These are phyloP conservation scores for Euspilapteryx auroguttella DNA, from an alignment of 2,888 invertebrate genomes.

Conservation along the genomic window DNA sequence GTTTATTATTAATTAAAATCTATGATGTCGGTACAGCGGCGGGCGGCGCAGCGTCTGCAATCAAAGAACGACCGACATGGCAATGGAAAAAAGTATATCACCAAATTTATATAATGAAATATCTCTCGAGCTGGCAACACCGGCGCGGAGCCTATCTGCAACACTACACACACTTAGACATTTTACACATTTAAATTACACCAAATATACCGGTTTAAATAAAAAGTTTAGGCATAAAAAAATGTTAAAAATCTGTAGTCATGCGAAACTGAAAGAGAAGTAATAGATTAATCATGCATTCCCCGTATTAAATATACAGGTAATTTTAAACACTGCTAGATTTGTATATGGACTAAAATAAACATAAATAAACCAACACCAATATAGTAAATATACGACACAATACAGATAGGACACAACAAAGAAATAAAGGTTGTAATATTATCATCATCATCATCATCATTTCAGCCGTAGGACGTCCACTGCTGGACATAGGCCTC, in stretches of 20 bases:
- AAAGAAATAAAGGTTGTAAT: too few species aligned
- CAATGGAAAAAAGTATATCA: constrained; percentile 33
- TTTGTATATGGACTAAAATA: too few species aligned
- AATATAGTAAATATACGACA: too few species aligned
- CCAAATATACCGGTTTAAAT: too few species aligned
- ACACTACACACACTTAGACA: constrained; percentile 48
- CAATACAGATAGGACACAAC: too few species aligned
- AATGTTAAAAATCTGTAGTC: constrained; percentile 1
- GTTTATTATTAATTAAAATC: constrained; percentile 25
- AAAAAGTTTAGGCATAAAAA: not conserved
- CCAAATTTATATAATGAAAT: constrained; percentile 8
- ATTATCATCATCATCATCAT: too few species aligned
- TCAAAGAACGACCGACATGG: constrained; percentile 54
- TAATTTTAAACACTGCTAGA: too few species aligned
- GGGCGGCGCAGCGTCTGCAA: constrained; percentile 34
- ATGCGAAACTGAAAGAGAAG: constrained; percentile 2
- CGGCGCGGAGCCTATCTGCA: constrained; percentile 37
- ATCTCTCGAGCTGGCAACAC: constrained; percentile 29
- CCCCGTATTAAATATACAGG: too few species aligned
- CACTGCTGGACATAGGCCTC: too few species aligned
- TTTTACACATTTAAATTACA: constrained; percentile 5
- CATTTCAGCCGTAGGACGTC: too few species aligned
- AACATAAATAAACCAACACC: too few species aligned
- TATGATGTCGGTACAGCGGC: constrained; percentile 16
- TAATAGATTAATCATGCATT: too few species aligned